These are phyloP conservation scores for Spea multiplicata DNA, from an alignment of 2,113 vertebrate species.

Conservation along the genomic window DNA sequence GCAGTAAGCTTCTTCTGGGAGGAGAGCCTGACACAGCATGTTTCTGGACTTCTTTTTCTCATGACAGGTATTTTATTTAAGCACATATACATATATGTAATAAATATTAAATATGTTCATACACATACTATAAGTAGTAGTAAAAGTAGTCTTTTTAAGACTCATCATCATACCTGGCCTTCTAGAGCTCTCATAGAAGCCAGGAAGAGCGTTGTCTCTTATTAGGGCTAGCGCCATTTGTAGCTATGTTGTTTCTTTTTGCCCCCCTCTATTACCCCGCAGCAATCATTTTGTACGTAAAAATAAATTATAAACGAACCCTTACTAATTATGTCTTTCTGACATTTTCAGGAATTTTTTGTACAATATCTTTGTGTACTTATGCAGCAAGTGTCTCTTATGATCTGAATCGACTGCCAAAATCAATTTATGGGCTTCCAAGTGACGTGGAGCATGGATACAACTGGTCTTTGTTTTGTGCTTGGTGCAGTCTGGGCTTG, in stretches of 20 bases:
- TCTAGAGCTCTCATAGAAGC: too few species aligned
- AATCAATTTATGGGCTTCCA: constrained; percentile 79
- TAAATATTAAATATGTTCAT: too few species aligned
- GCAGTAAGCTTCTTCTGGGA: constrained; percentile 81
- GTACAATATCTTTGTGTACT: constrained; percentile 82
- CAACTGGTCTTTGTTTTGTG: constrained; percentile 81
- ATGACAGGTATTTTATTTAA: constrained; percentile 71
- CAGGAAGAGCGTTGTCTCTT: too few species aligned
- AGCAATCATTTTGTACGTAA: neutral
- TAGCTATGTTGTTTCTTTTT: neutral
- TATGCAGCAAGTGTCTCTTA: constrained; percentile 81
- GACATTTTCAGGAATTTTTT: constrained; percentile 76
- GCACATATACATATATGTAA: too few species aligned
- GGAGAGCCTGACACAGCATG: constrained; percentile 77
- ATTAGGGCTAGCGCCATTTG: neutral
- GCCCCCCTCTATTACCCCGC: neutral
- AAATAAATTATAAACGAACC: too few species aligned
- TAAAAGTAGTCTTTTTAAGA: too few species aligned
- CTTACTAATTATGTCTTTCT: neutral
- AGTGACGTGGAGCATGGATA: constrained; percentile 78
- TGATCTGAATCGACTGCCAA: constrained; percentile 77
- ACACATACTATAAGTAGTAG: too few species aligned
- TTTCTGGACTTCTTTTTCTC: constrained; percentile 81
- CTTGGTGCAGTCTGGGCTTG: constrained; percentile 80
- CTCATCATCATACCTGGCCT: too few species aligned